These are phyloP conservation scores for Oophaga pumilio DNA, from an alignment of 2,113 vertebrate species.

Conservation along the genomic window DNA sequence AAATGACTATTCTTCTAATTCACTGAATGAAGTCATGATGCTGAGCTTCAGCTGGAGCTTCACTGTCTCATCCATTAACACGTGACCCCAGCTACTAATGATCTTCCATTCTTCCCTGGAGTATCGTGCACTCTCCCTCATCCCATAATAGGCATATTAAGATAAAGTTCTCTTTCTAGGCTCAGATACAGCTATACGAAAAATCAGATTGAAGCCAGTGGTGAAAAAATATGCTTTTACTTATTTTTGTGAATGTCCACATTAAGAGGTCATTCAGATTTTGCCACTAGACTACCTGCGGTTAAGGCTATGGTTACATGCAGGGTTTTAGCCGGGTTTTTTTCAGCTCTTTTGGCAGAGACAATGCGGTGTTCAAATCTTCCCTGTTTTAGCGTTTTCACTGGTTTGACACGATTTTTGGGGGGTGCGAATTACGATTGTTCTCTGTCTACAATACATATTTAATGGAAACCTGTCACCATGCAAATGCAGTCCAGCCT, in stretches of 20 bases:
- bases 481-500: too few species aligned
- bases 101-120: conserved; percentile 49
- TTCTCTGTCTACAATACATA: too few species aligned
- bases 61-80: conserved; percentile 51
- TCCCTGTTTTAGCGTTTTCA: too few species aligned
- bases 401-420: too few species aligned
- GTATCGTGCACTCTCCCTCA: conserved; percentile 8
- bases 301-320: too few species aligned
- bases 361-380: too few species aligned
- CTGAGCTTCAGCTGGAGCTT: conserved; percentile 28
- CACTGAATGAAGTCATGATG: conserved; percentile 56
- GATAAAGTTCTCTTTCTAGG: conserved; percentile 36
- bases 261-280: neutral
- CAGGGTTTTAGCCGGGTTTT: too few species aligned
- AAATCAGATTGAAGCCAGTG: neutral
- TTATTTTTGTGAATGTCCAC: neutral
- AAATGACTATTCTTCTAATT: conserved; percentile 53
- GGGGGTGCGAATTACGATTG: too few species aligned
- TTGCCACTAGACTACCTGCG: neutral
- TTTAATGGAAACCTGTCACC: too few species aligned
- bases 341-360: too few species aligned
- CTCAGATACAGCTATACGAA: neutral
- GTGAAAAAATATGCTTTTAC: neutral
- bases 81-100: conserved; percentile 52
- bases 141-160: conserved; percentile 39